These are phyloP conservation scores for Triplophysa tibetana DNA, from an alignment of 2,113 vertebrate genomes.

Conservation along the genomic window DNA sequence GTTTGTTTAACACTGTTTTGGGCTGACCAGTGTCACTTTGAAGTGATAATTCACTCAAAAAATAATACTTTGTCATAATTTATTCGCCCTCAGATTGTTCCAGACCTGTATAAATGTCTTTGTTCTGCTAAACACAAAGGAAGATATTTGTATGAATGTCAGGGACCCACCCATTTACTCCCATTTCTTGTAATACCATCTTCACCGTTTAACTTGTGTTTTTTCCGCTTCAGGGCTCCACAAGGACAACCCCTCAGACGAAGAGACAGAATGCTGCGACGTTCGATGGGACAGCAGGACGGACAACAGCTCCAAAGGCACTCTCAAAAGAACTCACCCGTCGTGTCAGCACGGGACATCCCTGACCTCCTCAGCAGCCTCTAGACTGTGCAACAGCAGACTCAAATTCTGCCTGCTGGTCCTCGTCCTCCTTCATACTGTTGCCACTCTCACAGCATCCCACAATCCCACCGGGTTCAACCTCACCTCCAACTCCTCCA, in stretches of 20 bases:
- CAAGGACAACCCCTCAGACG: conserved; percentile 88
- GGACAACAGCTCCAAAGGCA: conserved; percentile 81
- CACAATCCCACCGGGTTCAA: conserved; percentile 88
- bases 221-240: conserved; percentile 82
- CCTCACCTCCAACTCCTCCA: conserved; percentile 82
- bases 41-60: no score
- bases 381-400: conserved; percentile 93
- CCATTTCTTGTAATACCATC: neutral
- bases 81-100: no score
- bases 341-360: conserved; percentile 88
- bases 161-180: no score
- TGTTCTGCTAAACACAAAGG: no score
- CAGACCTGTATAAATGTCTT: no score
- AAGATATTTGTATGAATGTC: no score
- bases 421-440: conserved; percentile 94
- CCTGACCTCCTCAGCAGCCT: conserved; percentile 87
- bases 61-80: no score
- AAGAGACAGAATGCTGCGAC: conserved; percentile 94
- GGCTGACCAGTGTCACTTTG: no score
- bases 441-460: conserved; percentile 91
- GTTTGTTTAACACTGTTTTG: no score
- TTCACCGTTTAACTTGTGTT: conserved; percentile 3
- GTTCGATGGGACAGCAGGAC: conserved; percentile 87
- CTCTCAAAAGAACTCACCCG: conserved; percentile 84
- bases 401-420: conserved; percentile 96